A percentile compares a stretch with the other conserved stretches of the same genome.
Evolutionary conservation across 2,797 vertebrate species (phyloP).

Genomic region (Syngnathus rostellatus): DNA sequence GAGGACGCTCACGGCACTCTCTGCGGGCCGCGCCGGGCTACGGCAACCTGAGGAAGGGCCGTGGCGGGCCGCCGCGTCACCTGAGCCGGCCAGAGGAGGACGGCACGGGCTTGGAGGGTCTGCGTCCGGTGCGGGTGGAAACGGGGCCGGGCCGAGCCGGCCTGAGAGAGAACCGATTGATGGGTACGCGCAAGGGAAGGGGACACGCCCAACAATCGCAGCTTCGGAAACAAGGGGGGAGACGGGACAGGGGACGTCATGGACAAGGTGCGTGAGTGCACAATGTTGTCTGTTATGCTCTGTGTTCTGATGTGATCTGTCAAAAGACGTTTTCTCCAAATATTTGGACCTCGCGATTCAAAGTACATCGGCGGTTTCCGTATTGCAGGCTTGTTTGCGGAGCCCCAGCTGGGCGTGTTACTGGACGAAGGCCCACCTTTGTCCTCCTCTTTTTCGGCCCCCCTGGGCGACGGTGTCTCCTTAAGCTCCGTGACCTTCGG

Average conservation of each 20-base stretch:
- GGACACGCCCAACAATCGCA: conserved; percentile 64
- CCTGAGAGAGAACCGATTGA: conserved; percentile 70
- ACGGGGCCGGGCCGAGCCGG: conserved; percentile 51
- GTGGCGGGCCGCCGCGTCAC: conserved; percentile 40
- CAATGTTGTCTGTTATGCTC: too few species aligned
- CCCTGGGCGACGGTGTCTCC: conserved; percentile 41
- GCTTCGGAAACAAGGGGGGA: conserved; percentile 69
- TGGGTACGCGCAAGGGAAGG: conserved; percentile 67
- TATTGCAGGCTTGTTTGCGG: conserved; percentile 52
- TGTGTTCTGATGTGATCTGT: too few species aligned
- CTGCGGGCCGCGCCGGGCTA: conserved; percentile 58
- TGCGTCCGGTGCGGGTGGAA: conserved; percentile 67
- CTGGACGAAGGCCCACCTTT: conserved; percentile 70
- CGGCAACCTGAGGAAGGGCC: conserved; percentile 49
- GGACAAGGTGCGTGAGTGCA: conserved; percentile 70
- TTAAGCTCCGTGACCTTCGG: conserved; percentile 48
- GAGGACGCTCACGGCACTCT: conserved; percentile 46
- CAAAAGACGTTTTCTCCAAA: too few species aligned
- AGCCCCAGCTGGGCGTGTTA: conserved; percentile 71
- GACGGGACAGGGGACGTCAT: conserved; percentile 73
- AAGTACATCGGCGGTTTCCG: neutral
- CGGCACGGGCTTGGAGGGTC: conserved; percentile 57
- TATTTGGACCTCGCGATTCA: too few species aligned
- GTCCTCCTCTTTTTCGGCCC: conserved; percentile 28
- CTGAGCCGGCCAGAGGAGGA: conserved; percentile 57